phyloP scores from a whole-genome alignment of 2,888 invertebrate genomes.

The Neoascia interrupta region DNA sequence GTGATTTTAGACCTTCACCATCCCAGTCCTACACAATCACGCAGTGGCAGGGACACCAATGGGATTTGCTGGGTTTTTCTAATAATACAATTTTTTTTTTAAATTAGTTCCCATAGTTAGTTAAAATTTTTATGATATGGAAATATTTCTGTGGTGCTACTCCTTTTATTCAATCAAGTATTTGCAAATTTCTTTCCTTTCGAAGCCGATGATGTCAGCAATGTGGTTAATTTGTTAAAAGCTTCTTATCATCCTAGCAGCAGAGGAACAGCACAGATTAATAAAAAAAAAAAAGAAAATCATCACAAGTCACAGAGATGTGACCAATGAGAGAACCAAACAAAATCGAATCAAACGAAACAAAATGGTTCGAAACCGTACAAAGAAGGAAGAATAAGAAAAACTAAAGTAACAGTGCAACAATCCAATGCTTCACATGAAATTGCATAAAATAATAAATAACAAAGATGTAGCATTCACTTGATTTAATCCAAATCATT shows the following conservation, averaged over 20 bases:
- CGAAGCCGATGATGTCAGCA: too few relatives aligned
- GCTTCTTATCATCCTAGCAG: constrained; percentile 9
- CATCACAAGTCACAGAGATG: constrained; percentile 4
- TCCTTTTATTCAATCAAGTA: too few relatives aligned
- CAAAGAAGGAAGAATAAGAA: constrained; percentile 21
- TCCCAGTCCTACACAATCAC: constrained; percentile 21
- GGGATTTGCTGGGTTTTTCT: constrained; percentile 41
- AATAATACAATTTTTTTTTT: constrained; percentile 44
- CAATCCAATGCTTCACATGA: constrained; percentile 62
- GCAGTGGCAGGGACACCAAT: constrained; percentile 43
- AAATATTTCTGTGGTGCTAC: too few relatives aligned
- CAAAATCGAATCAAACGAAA: constrained; percentile 37
- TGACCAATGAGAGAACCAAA: constrained; percentile 26
- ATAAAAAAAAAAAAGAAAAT: constrained; percentile 10
- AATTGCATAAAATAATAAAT: constrained; percentile 59
- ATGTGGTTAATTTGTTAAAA: constrained; percentile 6
- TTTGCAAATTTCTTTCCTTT: too few relatives aligned
- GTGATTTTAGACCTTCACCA: neutral
- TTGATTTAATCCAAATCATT: constrained; percentile 50
- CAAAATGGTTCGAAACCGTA: constrained; percentile 39
- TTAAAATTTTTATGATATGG: neutral
- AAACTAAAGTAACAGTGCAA: constrained; percentile 45
- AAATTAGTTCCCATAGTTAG: constrained; percentile 33
- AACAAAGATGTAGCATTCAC: constrained; percentile 63
- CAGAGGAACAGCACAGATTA: constrained; percentile 19